Base-by-base conservation (phyloP, 1,140 invertebrate species). In the Saccostrea echinata region DNA sequence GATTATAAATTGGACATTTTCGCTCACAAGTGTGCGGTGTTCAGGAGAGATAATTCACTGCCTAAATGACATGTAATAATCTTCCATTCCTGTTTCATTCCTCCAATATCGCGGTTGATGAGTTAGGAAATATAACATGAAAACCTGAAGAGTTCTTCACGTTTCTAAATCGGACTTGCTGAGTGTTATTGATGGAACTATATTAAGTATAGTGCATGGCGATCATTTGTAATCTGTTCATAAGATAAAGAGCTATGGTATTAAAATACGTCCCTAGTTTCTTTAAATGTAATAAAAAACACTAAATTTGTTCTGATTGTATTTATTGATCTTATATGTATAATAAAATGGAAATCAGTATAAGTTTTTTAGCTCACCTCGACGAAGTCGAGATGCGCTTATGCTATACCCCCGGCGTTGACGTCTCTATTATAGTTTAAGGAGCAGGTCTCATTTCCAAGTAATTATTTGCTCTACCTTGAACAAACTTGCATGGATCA, bases 21-120 rank as follows among this genome's bases (percentile, higher is more conserved):
- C 27, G 9, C 27, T 30, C 68, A 8, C 1, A 30, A 30, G 64
- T 33, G 33, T 76, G 13, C 33, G 24, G 30, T 76, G 24, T 76
- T 76, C 11, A 16, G 16, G 68, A 30, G 68, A 76, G 68, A 76
- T 76, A 76, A 76, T 76, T 76, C 30, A 33, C 68, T 76, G 30
- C 11, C 27, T 76, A 76, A 33, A 30, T 76, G 68, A 76, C 68
- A 76, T 71, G 68, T 33, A 35, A 30, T 30, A 11, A n/a, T 33
- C 55, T 61, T n/a, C 55, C 6, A 61, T 61, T n/a, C 68, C 30
- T 11, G 24, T 33, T 76, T 33, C 30, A 30, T 30, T 76, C 68
- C 68, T 76, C 13, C 27, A 76, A 76, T 76, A 76, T 76, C 68
- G 27, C 27, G 68, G 27, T 76, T 76, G 27, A 33, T 30, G 16